These are phyloP conservation scores for Lathamus discolor DNA, from an alignment of 2,113 vertebrate genomes.

Conservation along the genomic window DNA sequence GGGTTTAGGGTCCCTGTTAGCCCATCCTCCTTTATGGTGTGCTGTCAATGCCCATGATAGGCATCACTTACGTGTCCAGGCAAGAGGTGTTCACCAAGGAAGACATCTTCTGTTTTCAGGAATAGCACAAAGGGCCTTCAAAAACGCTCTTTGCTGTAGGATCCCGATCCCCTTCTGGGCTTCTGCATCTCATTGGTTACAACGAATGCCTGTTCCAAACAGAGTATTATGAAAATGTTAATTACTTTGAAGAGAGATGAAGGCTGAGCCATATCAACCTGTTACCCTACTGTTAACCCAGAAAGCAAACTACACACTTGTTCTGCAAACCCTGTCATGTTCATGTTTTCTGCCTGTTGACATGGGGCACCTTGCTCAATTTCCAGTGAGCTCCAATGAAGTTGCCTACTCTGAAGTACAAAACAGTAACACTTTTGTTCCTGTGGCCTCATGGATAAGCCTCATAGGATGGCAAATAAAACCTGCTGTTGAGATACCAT, in stretches of 20 bases:
- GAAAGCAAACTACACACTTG: background rate
- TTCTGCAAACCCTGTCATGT: background rate
- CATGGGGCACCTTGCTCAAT: background rate
- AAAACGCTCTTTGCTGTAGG: background rate
- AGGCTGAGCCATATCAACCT: background rate
- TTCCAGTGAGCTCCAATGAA: background rate
- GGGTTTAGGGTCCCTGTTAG: background rate
- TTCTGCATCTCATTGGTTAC: background rate
- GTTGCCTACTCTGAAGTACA: background rate
- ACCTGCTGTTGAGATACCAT: background rate
- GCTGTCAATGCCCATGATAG: background rate
- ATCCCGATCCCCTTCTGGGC: background rate
- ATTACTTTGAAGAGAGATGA: background rate
- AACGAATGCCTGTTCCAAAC: background rate
- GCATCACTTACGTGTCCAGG: background rate
- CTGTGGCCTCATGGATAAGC: background rate
- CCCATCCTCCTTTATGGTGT: background rate
- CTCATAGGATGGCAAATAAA: background rate
- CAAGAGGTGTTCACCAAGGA: background rate
- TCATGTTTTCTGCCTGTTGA: background rate
- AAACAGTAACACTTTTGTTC: background rate
- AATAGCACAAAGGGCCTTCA: background rate
- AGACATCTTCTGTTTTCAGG: background rate
- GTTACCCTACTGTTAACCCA: background rate
- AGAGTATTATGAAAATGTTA: background rate